Conservation (phyloP, 2,888 invertebrate genomes). For the Piscicola geometra region DNA sequence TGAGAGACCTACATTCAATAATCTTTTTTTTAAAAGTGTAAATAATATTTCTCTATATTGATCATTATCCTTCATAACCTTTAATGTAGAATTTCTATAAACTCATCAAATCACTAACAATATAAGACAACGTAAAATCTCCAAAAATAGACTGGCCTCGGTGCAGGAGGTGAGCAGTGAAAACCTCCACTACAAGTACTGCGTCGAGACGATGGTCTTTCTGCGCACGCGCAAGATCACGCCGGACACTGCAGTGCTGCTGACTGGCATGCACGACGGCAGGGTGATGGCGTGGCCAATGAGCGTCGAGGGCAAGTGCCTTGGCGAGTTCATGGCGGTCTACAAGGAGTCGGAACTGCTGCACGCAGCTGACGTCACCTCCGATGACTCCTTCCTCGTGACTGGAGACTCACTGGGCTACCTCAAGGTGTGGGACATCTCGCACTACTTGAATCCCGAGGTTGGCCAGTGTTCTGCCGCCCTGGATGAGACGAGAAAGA, state of each 20-base stretch:
- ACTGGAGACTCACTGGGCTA: conserved; percentile 54
- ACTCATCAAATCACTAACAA: no score
- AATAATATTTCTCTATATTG: no score
- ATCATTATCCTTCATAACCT: no score
- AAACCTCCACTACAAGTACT: conserved; percentile 19
- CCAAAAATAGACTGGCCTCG: not conserved
- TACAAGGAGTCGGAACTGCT: conserved; percentile 63
- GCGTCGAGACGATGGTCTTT: conserved; percentile 35
- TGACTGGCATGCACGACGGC: conserved; percentile 72
- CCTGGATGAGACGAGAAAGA: conserved; percentile 14
- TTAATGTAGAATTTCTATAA: no score
- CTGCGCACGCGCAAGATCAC: conserved; percentile 22
- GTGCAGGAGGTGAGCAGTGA: not conserved
- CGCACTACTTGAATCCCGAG: conserved; percentile 36
- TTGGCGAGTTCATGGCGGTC: conserved; percentile 67
- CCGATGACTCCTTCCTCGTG: conserved; percentile 65
- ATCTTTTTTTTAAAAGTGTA: no score
- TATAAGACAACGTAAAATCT: no score
- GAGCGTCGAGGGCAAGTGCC: conserved; percentile 69
- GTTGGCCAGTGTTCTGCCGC: conserved; percentile 26
- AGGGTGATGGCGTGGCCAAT: conserved; percentile 74
- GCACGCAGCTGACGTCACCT: conserved; percentile 68
- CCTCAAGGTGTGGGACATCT: conserved; percentile 43
- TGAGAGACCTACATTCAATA: no score
- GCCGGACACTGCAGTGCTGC: conserved; percentile 52